Conservation (phyloP, 2,797 vertebrate genomes). For the Oreochromis grahami region DNA sequence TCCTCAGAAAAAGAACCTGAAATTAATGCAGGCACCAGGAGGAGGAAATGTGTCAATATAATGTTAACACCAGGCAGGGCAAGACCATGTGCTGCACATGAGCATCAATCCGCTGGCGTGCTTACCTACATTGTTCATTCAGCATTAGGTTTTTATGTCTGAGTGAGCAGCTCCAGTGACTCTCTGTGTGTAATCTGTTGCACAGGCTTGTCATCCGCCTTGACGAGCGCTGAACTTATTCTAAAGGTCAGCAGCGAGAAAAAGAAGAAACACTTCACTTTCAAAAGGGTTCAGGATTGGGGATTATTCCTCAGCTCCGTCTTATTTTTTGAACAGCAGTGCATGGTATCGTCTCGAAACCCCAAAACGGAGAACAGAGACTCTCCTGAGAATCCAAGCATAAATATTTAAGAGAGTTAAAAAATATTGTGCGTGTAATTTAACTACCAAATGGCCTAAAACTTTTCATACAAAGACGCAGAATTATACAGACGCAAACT, state of each 20-base stretch:
- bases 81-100: background rate
- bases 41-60: background rate
- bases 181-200: constrained; percentile 10
- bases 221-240: constrained; percentile 17
- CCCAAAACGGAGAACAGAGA: background rate
- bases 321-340: background rate
- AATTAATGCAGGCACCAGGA: background rate
- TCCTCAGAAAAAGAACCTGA: background rate
- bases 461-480: background rate
- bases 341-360: background rate
- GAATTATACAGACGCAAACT: background rate
- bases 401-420: constrained; percentile 5
- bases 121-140: background rate
- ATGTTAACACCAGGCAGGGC: constrained; percentile 1
- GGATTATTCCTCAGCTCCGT: background rate
- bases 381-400: background rate
- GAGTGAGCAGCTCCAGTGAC: background rate
- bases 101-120: background rate
- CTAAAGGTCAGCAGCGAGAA: background rate
- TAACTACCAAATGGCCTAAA: background rate
- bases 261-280: background rate
- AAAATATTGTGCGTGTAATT: background rate
- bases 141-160: background rate
- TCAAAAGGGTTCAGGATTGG: background rate
- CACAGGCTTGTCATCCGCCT: constrained; percentile 6